Conservation (phyloP, 2,113 vertebrate species). For the Halichoeres trimaculatus region DNA sequence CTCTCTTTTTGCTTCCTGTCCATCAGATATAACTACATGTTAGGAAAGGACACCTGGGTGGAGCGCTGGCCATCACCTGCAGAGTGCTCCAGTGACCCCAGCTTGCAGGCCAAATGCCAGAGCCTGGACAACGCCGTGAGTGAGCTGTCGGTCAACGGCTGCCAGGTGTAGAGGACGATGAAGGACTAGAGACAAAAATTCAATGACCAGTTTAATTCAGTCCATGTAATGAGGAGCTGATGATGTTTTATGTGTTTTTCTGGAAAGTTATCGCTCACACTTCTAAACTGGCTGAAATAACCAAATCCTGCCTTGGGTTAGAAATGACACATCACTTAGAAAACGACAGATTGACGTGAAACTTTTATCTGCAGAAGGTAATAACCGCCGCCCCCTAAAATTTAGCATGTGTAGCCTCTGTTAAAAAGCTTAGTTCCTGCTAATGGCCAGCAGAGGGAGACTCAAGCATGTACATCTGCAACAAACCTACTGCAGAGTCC, state of each 20-base stretch:
- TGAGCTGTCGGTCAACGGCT: slow-evolving; percentile 53
- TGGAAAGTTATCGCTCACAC: neutral
- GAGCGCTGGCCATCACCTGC: slow-evolving; percentile 75
- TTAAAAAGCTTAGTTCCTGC: too few species aligned
- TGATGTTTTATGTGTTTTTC: neutral
- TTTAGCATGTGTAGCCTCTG: too few species aligned
- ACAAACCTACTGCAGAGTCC: too few species aligned
- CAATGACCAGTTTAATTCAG: neutral
- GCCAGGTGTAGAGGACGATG: slow-evolving; percentile 52
- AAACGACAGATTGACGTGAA: neutral
- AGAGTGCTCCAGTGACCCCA: slow-evolving; percentile 62
- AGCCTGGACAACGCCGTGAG: slow-evolving; percentile 44
- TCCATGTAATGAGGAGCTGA: neutral
- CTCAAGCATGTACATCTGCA: too few species aligned
- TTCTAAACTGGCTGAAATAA: too few species aligned
- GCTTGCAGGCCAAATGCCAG: slow-evolving; percentile 56
- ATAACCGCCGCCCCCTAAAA: too few species aligned
- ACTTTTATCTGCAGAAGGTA: neutral
- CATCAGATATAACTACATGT: slow-evolving; percentile 71
- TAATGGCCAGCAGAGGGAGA: too few species aligned
- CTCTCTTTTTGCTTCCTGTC: neutral
- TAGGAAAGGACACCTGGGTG: slow-evolving; percentile 82
- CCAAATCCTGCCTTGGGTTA: neutral
- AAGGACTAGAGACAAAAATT: neutral
- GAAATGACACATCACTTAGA: neutral